These are phyloP conservation scores for Cynopterus sphinx DNA, from an alignment of 2,797 vertebrate species.

Conservation along the genomic window DNA sequence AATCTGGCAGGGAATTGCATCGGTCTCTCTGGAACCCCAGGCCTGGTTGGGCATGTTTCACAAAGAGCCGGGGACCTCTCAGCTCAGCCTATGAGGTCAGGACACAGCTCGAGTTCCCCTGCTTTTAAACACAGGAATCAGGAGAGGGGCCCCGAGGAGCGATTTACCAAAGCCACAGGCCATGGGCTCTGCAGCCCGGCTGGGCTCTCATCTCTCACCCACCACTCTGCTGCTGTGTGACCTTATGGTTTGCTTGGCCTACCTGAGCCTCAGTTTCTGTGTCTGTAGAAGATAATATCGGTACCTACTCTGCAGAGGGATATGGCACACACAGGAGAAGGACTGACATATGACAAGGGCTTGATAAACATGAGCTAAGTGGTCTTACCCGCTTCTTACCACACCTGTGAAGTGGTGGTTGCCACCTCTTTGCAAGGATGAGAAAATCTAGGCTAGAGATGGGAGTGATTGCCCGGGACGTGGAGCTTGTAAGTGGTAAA, in stretches of 20 bases:
- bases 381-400: background rate
- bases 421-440: background rate
- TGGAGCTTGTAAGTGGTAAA: background rate
- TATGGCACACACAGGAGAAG: background rate
- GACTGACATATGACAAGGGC: background rate
- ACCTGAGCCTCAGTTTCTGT: background rate
- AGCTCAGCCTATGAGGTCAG: background rate
- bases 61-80: background rate
- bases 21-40: background rate
- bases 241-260: background rate
- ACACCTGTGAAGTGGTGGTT: background rate
- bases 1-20: background rate
- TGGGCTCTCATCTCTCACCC: background rate
- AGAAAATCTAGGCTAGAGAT: background rate
- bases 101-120: background rate
- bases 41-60: background rate
- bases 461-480: fast-evolving
- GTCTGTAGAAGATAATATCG: background rate
- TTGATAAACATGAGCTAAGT: background rate
- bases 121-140: background rate
- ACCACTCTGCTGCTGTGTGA: background rate
- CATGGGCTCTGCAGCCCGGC: background rate
- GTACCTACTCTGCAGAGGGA: background rate
- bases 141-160: background rate
- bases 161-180: background rate